Base-by-base conservation (phyloP, 2,888 invertebrate genomes). In the Rotaria socialis region DNA sequence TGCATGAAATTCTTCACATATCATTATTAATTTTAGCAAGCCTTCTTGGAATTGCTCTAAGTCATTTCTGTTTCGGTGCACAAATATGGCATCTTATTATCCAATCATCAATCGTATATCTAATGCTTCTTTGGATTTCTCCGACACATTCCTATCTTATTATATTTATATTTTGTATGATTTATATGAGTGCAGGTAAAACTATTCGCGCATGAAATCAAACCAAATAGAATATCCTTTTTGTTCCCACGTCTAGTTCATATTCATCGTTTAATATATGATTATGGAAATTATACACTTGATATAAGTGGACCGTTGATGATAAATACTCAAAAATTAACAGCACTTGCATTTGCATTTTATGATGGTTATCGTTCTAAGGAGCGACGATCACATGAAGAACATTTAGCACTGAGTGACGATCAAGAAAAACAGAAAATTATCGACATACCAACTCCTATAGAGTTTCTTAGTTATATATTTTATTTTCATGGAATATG, bases 281-380 rank as follows among this genome's bases (percentile, higher is more conserved):
- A 96, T 91, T 95, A 95, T 90, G 95, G 94, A 89, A 94, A 95
- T 87, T 96, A 95, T 91, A 94, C 94, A 19, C 92, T 98, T 88
- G 97, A 98, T 91, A 95, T 98, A 88, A 96, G 97, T 89, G 90
- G 90, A 75, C 89, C 90, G 10, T 85, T 90, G 35, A 90, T 90
- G 89, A 88, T 90, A 56, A 88, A 88, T 47, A 90, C 90, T 2
- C 90, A 89, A 88, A 89, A 89, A 86, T 85, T 90, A 55, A 90
- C 89, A n/a, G 89, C 88, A 60, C 87, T 90, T 8, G 90, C 90
- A n/a, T 90, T 89, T 87, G 88, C 89, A 86, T 80, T 89, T 24
- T 88, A 89, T 85, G 90, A 90, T 87, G 89, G 89, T 75, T 84
- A 88, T 52, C 74, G 86, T 55, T 85, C 88, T 56, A 88, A 87